Evolutionary conservation across 2,888 invertebrate genomes (phyloP), one percentile per base, ranked within the genome.

Genomic region (Dicyrtoma fusca): DNA sequence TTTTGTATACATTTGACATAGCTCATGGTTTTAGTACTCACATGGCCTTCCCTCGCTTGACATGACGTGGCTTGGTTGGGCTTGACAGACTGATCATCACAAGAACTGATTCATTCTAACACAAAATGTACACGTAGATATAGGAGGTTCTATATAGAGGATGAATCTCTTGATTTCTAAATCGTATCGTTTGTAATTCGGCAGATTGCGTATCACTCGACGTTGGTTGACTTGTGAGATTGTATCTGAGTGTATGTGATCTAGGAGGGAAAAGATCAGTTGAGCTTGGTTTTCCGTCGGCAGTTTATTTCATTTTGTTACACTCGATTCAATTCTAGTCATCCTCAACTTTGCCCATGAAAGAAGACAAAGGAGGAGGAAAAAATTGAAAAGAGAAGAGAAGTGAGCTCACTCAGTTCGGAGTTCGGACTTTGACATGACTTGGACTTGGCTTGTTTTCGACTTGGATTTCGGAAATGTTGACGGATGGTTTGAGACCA

Each of bases 361-460:
- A 17, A 53, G 53, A 23, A 21, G 23, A 23, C 19, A 51, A 17
- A 51, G 10, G 51, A 55, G 11, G 17, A 51, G 26, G 25, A 53
- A 53, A 42, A 42, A 55, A 68, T 19, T 23, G 51, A 21, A 14
- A 45, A 61, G 49, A 59, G 44, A 25, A 61, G 8, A 59, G 45
- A 57, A 69, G 64, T 57, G 59, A 34, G 34, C 34, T 34, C 34
- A 8, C 34, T 34, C 34, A 34, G 34, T 34, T 34, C 47, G 51
- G 69, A 65, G 57, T 71, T 63, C 47, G 63, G 63, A 69, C 55
- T 34, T 49, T 53, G 63, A 63, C 63, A 63, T 63, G 47, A 47
- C 63, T 63, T 63, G 11, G 63, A 23, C 23, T 63, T 47, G 63
- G 47, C 47, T 63, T 45, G n/a, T 10, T 17, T 26, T 34, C n/a